A percentile compares a stretch with the other conserved stretches of the same genome.
Conservation (phyloP, 2,888 invertebrate genomes). For the Muschampia plurimacula region DNA sequence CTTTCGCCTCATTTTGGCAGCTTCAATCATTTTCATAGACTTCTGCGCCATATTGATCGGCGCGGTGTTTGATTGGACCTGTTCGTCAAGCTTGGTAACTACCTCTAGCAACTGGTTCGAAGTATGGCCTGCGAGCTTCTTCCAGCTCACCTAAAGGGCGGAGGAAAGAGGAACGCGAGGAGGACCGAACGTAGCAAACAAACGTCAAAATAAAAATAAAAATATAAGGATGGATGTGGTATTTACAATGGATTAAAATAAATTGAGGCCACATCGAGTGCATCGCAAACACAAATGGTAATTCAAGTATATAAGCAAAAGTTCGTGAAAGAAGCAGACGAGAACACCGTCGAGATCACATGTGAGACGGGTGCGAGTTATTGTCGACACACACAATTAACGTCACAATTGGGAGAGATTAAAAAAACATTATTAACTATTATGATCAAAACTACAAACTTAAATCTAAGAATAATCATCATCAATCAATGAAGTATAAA, state of each 20-base stretch:
- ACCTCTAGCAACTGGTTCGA: slow-evolving; percentile 88
- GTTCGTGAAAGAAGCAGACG: slow-evolving; percentile 24
- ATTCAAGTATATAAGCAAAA: slow-evolving; percentile 41
- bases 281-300: slow-evolving; percentile 47
- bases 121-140: slow-evolving; percentile 87
- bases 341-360: slow-evolving; percentile 69
- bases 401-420: slow-evolving; percentile 66
- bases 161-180: slow-evolving; percentile 42
- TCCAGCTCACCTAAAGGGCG: slow-evolving; percentile 86
- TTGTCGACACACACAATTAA: slow-evolving; percentile 77
- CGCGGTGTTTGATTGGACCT: slow-evolving; percentile 77
- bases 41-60: slow-evolving; percentile 70
- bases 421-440: slow-evolving; percentile 41
- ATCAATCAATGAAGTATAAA: neutral
- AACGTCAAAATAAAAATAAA: slow-evolving; percentile 32
- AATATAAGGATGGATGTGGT: slow-evolving; percentile 39
- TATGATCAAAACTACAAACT: neutral
- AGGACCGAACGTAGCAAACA: slow-evolving; percentile 47
- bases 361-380: slow-evolving; percentile 53
- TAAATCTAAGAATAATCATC: neutral
- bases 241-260: slow-evolving; percentile 46
- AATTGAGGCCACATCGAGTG: slow-evolving; percentile 67
- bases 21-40: slow-evolving; percentile 81
- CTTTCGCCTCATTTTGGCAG: slow-evolving; percentile 87
- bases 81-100: slow-evolving; percentile 88